Evolutionary conservation across 2,113 vertebrate species (phyloP).

Genomic region (Sula dactylatra): DNA sequence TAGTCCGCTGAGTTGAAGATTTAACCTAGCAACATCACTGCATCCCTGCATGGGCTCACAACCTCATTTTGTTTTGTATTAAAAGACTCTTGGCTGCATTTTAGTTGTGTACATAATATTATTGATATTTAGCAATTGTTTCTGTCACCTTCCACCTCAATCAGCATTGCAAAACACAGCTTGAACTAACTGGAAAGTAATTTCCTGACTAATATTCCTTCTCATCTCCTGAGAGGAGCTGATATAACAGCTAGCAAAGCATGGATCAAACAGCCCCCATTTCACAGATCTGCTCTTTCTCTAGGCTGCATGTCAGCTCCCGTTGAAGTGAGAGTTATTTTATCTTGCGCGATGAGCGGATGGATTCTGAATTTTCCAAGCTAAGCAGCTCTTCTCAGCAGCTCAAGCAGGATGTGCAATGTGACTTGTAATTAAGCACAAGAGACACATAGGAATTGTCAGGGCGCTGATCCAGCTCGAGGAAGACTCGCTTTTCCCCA

Average conservation of each 20-base stretch:
- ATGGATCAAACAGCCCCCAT: background rate
- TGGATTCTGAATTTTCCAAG: background rate
- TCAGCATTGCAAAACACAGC: slow-evolving; percentile 17
- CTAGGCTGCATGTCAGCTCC: background rate
- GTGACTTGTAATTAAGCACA: background rate
- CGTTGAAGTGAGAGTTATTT: background rate
- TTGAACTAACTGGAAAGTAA: slow-evolving; percentile 11
- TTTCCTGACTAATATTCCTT: slow-evolving; percentile 28
- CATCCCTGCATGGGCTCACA: background rate
- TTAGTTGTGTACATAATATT: slow-evolving; percentile 47
- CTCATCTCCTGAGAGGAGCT: slow-evolving; percentile 24
- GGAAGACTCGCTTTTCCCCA: fast-evolving
- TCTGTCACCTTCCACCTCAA: slow-evolving; percentile 35
- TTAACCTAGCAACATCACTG: background rate
- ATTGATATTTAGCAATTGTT: slow-evolving; percentile 39
- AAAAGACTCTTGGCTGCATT: slow-evolving; percentile 1
- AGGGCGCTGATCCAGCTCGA: background rate
- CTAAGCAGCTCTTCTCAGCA: background rate
- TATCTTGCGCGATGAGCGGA: background rate
- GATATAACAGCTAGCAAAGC: background rate
- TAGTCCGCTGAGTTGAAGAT: background rate
- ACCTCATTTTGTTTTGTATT: background rate
- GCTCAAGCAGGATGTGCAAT: background rate
- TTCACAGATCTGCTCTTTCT: background rate
- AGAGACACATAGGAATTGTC: background rate